These are phyloP conservation scores for Sprattus sprattus DNA, from an alignment of 2,113 vertebrate species.

Conservation along the genomic window DNA sequence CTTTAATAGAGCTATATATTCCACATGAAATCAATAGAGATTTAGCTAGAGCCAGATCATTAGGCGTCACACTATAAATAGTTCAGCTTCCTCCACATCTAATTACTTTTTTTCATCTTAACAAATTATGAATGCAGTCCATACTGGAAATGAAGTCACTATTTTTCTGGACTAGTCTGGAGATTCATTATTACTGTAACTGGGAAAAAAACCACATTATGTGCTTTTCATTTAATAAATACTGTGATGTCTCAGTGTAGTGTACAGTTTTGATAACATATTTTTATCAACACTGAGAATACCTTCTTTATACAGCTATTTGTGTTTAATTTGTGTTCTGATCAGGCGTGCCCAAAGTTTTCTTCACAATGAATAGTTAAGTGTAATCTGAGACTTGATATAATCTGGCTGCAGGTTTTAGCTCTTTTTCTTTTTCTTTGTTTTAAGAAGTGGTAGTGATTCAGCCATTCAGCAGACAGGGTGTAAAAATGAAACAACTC, in stretches of 20 bases:
- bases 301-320: not conserved
- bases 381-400: not conserved
- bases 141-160: constrained; percentile 28
- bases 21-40: constrained; percentile 72
- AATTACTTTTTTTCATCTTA: constrained; percentile 60
- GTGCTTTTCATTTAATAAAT: not conserved
- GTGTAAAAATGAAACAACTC: too few relatives aligned
- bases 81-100: constrained; percentile 57
- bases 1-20: constrained; percentile 76
- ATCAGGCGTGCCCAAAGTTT: not conserved
- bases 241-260: not conserved
- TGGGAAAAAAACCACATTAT: not conserved
- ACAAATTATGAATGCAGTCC: constrained; percentile 62
- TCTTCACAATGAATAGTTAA: not conserved
- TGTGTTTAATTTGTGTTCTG: not conserved
- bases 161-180: constrained; percentile 24
- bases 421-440: not conserved
- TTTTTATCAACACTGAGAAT: not conserved
- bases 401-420: not conserved
- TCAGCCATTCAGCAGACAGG: not conserved
- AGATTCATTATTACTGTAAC: constrained; percentile 29
- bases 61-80: constrained; percentile 68
- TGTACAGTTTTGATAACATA: not conserved
- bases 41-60: constrained; percentile 67
- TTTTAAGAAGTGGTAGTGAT: not conserved